phyloP scores from a whole-genome alignment of 1,140 invertebrate genomes.

The Zelostemma sp. region DNA sequence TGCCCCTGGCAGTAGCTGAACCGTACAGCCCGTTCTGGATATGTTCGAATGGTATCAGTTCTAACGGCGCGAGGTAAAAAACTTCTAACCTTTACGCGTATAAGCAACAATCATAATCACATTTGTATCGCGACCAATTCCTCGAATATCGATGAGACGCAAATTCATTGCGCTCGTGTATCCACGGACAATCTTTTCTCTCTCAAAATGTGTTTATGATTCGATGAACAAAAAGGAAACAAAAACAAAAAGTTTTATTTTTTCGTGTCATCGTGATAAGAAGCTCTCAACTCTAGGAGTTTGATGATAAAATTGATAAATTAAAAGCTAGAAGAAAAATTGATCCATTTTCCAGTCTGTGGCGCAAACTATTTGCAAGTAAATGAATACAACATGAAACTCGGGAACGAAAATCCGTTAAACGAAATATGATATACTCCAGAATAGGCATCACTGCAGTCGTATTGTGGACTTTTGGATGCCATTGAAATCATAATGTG shows the following conservation, averaged over 20 bases:
- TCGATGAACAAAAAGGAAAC: not conserved
- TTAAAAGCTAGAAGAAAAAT: not conserved
- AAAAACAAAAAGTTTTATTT: not conserved
- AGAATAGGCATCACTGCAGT: constrained; percentile 72
- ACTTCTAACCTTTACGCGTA: constrained; percentile 22
- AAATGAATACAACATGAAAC: constrained; percentile 3
- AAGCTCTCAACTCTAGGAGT: not conserved
- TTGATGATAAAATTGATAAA: constrained; percentile 16
- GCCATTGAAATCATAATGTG: constrained; percentile 57
- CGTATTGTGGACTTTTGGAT: constrained; percentile 73
- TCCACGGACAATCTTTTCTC: too few relatives aligned
- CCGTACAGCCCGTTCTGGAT: constrained; percentile 71
- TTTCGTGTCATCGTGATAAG: too few relatives aligned
- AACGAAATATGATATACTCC: constrained; percentile 61
- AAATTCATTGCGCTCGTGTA: too few relatives aligned
- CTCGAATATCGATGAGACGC: too few relatives aligned
- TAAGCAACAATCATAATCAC: constrained; percentile 44
- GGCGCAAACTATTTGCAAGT: constrained; percentile 26
- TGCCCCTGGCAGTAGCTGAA: constrained; percentile 64
- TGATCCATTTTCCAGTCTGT: constrained; percentile 42
- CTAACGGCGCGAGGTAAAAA: constrained; percentile 37
- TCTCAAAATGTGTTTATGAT: not conserved
- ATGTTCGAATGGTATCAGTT: constrained; percentile 55
- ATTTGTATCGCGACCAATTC: too few relatives aligned
- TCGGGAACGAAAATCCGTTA: constrained; percentile 45